Base-by-base conservation (phyloP, 2,888 invertebrate genomes). In the Crioceris asparagi region DNA sequence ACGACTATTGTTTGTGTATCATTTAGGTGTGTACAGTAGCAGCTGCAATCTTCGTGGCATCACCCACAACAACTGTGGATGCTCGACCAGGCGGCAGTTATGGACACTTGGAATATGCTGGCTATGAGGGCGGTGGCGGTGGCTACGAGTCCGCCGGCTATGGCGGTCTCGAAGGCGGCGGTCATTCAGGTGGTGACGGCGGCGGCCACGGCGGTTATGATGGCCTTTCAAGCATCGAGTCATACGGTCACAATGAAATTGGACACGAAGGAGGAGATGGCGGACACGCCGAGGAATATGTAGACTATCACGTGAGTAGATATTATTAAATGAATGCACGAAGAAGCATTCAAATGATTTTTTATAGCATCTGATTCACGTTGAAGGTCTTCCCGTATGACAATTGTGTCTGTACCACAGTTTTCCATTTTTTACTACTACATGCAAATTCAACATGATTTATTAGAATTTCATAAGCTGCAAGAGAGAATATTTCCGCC, bases 281-380 rank as follows among this genome's bases (percentile, higher is more conserved):
- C 34, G 50, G 41, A 12, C 40, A 44, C 30, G 50, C 47, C 19
- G 50, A 55, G 39, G 55, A 60, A 45, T 50, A 53, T 43, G 45
- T 57, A 25, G 60, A 62, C 45, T 60, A 62, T 41, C 54, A 61
- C 39, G 61, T 61, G 50, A 60, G 57, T 49, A 17, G 18, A 29
- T 16, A 21, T 10, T 10, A 16, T 35, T 8, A 17, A 35, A n/a
- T n/a, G n/a, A n/a, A n/a, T n/a, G n/a, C n/a, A n/a, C n/a, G n/a
- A n/a, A n/a, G n/a, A n/a, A n/a, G n/a, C n/a, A n/a, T n/a, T n/a
- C n/a, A n/a, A n/a, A n/a, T n/a, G n/a, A n/a, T n/a, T n/a, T n/a
- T n/a, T n/a, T n/a, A n/a, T n/a, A n/a, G n/a, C n/a, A n/a, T n/a
- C n/a, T n/a, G n/a, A n/a, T n/a, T n/a, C n/a, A n/a, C n/a, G n/a